Evolutionary conservation across 2,113 vertebrate genomes (phyloP).

Genomic region (Lutjanus erythropterus): DNA sequence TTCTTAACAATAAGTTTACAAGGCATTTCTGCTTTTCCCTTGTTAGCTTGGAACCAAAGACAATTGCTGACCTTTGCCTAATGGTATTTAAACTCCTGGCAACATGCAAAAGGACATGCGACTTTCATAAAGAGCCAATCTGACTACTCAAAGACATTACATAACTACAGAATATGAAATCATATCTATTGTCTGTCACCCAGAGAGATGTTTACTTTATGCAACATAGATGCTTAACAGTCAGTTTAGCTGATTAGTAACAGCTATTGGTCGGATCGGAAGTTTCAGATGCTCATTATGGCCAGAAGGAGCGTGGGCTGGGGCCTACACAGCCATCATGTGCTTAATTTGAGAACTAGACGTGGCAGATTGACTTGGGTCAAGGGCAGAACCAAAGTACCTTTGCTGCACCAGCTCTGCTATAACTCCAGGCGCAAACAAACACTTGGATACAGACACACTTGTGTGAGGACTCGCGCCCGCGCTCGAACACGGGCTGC

Average conservation of each 20-base stretch:
- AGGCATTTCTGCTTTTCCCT: no score
- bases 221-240: conserved; percentile 3
- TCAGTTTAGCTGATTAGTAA: conserved; percentile 20
- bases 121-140: conserved; percentile 15
- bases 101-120: background rate
- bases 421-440: conserved; percentile 41
- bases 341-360: conserved; percentile 52
- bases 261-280: conserved; percentile 9
- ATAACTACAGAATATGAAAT: conserved; percentile 13
- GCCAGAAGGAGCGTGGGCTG: conserved; percentile 51
- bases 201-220: background rate
- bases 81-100: no score
- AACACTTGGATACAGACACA: conserved; percentile 4
- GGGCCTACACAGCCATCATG: conserved; percentile 33
- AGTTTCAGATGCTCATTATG: conserved; percentile 24
- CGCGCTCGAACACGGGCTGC: background rate
- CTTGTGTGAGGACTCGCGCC: no score
- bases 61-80: no score
- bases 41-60: no score
- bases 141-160: background rate
- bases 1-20: no score
- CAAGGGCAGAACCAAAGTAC: conserved; percentile 57
- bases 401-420: conserved; percentile 26
- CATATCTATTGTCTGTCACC: background rate
- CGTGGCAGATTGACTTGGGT: conserved; percentile 62